Base-by-base conservation (phyloP, 1,140 invertebrate species). In the Drosophila pseudoobscura region DNA sequence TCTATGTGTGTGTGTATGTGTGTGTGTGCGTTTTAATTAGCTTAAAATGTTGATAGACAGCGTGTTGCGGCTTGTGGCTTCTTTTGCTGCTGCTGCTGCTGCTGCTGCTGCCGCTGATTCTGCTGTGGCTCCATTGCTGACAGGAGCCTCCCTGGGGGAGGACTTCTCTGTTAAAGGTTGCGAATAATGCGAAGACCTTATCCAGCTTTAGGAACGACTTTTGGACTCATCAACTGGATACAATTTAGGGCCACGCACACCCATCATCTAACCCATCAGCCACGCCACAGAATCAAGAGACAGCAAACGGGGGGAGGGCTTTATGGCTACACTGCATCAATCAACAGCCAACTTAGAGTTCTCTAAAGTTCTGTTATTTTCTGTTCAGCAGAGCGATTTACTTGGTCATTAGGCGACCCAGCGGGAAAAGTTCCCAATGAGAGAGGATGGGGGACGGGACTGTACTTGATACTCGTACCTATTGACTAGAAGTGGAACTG, bases 31-130 rank as follows among this genome's bases (percentile, higher is more conserved):
- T 61, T 56, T 65, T 80, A 80, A 80, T 75, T 83, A 74, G 75
- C 62, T 56, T 61, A 59, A 66, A 64, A 83, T 83, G 63, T 82
- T 61, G 58, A 78, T 69, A 74, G 74, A 78, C 68, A 80, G 56
- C 60, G 46, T 53, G 22, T 17, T 66, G 71, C 39, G 72, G 71
- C 39, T 65, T 60, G 62, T 24, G 62, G 66, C 46, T 65, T 60
- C 3, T 5, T 13, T 5, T 4, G 11, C 35, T 39, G 4, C 11
- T 39, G 35, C 35, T 35, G 9, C 3, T 46, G n/a, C 69, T 58
- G 15, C 17, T 11, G 29, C n/a, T 31, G 26, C 20, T 20, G 20
- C 20, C 20, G 20, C 20, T 20, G 6, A 6, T 46, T 31, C 29
- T 26, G 43, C 55, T 43, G 13, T 20, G 26, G 13, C 58, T 26